Evolutionary conservation across 2,113 vertebrate species (phyloP), one percentile per base, ranked within the genome.

Genomic region (Coracopsis vasa): DNA sequence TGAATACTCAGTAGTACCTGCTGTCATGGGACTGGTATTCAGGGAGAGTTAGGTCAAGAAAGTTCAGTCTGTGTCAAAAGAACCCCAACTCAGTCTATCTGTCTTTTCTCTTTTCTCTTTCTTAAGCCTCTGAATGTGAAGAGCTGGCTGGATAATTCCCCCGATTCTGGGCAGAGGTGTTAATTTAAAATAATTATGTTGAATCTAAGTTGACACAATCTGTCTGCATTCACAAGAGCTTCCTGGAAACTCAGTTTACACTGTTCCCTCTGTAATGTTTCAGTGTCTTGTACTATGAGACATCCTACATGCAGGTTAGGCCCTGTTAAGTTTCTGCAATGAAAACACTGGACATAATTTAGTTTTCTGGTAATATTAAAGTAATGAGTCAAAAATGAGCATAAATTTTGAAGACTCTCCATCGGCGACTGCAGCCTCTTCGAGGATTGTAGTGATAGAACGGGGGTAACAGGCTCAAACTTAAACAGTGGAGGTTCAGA

Each of bases 301-400:
- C 84, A 60, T 16, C 20, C 16, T 45, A 5, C 3, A 12, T 81
- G 33, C 65, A 53, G 69, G 0, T 88, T 74, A 88, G 50, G n/a
- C 51, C 15, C 39, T 29, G 6, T 64, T 85, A 75, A 73, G n/a
- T 87, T 90, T 75, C 77, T 85, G 80, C 80, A 90, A 58, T 60
- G 51, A 66, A 93, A 94, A 78, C 1, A 3, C 44, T 66, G 88
- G 65, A 66, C 53, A 45, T 88, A 89, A 82, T 92, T 93, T 84
- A 86, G 50, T 84, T 95, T 92, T 86, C 70, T 83, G 70, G 83
- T 65, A 86, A 44, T 83, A 90, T 95, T 97, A 91, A 95, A 95
- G 80, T 91, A 97, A 91, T 94, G 77, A 95, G 88, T 88, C 45
- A 75, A 90, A 80, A 84, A 95, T 78, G 62, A 90, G 31, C 39